phyloP scores from a whole-genome alignment of 2,113 vertebrate genomes.

The Ammodramus savannarum region DNA sequence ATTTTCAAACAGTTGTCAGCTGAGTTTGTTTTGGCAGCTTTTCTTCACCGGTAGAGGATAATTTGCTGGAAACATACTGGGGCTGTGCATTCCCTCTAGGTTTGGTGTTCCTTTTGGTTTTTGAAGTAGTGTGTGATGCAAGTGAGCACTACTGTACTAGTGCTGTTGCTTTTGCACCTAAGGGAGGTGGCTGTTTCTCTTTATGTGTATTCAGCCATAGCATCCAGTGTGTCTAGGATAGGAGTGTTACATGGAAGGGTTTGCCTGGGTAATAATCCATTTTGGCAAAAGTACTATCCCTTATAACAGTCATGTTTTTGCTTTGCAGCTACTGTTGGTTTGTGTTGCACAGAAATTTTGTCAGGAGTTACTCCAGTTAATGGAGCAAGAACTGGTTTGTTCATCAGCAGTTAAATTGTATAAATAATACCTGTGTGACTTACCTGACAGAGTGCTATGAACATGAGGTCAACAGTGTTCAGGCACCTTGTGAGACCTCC shows the following conservation, averaged over 20 bases:
- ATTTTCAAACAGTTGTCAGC: neutral
- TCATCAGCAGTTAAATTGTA: neutral
- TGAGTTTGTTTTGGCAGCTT: neutral
- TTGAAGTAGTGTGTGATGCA: accelerated
- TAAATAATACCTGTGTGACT: neutral
- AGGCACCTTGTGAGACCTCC: neutral
- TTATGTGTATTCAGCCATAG: neutral
- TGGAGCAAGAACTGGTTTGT: neutral
- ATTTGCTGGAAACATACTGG: neutral
- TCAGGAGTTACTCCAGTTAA: neutral
- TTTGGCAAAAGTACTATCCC: neutral
- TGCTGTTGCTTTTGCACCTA: accelerated
- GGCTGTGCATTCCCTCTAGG: neutral
- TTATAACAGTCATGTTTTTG: neutral
- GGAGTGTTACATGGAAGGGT: accelerated
- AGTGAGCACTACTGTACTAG: accelerated
- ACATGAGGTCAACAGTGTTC: accelerated
- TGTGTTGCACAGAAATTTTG: neutral
- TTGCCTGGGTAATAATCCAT: neutral
- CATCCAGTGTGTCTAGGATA: neutral
- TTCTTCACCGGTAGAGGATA: neutral
- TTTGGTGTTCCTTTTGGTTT: accelerated
- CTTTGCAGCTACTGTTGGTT: neutral
- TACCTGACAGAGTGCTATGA: neutral
- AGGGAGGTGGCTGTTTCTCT: neutral